Base-by-base conservation (phyloP, 2,113 vertebrate species). In the Salminus brasiliensis region DNA sequence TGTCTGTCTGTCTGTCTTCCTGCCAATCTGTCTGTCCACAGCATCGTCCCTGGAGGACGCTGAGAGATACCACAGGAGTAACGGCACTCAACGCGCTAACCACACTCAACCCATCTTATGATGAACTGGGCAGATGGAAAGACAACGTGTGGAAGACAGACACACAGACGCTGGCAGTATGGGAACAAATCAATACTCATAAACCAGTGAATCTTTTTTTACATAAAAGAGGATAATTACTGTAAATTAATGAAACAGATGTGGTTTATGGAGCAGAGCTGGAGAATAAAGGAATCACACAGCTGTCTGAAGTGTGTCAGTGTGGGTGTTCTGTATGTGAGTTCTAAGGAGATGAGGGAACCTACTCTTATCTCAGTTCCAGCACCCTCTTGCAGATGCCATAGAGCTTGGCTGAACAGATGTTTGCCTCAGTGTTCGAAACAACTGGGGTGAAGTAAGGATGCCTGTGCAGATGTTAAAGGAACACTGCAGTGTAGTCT, bases 201-300 rank as follows among this genome's bases (percentile, higher is more conserved):
- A 73, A 52, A 45, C 0, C 32, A 45, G 79, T 36, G 39, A 60
- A 29, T 36, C 25, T 88, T 79, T 84, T 63, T 27, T 81, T 25
- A 81, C 79, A 65, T 87, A 86, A 74, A 65, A 39, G 76, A 45
- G 25, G 25, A 74, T 63, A 53, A 76, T 72, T 68, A 71, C 67
- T 82, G 69, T 81, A 78, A 81, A 78, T 83, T 80, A 81, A 53
- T 75, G 68, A 10, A 34, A 72, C 79, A 83, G 75, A 84, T 80
- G 79, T 60, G 27, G 77, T 81, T 79, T 74, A 70, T 55, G 52
- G 8, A 75, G 49, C 67, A 82, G 86, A 72, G 3, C 43, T 25
- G 80, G 72, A 77, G 92, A 92, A 89, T 87, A 90, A 91, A 70
- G n/a, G 30, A 87, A 82, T 80, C 52, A 65, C 25, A 79, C 80